A percentile compares a stretch with the other conserved stretches of the same genome.
Evolutionary conservation across 2,888 invertebrate genomes (phyloP).

Genomic region (Andrena fulva): DNA sequence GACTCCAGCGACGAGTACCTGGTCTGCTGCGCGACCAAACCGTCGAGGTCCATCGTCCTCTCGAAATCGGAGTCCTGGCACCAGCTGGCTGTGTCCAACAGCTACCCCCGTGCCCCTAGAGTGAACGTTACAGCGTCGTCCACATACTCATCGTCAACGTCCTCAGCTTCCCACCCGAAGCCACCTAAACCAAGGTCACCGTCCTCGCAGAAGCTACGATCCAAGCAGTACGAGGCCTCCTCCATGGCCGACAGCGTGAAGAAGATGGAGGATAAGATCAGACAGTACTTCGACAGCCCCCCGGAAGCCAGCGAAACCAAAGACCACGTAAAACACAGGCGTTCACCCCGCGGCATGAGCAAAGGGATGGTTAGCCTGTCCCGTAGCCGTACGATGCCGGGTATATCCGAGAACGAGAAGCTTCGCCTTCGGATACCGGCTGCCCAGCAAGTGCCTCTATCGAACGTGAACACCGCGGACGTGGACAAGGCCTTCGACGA

Average conservation of each 20-base stretch:
- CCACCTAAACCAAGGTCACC: slow-evolving; percentile 90
- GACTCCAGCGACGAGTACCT: slow-evolving; percentile 83
- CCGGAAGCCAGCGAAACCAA: slow-evolving; percentile 39
- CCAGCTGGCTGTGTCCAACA: slow-evolving; percentile 86
- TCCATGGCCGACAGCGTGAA: slow-evolving; percentile 77
- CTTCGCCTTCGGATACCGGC: slow-evolving; percentile 53
- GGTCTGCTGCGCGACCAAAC: slow-evolving; percentile 79
- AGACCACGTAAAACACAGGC: slow-evolving; percentile 45
- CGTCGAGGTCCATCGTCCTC: slow-evolving; percentile 80
- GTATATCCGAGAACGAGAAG: slow-evolving; percentile 86
- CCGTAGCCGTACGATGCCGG: slow-evolving; percentile 92
- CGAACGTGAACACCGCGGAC: slow-evolving; percentile 89
- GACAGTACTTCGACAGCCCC: slow-evolving; percentile 81
- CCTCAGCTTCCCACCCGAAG: slow-evolving; percentile 75
- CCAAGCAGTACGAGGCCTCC: slow-evolving; percentile 92
- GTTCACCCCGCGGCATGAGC: slow-evolving; percentile 47
- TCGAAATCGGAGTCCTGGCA: slow-evolving; percentile 94
- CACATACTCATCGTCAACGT: too few species aligned
- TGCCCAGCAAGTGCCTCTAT: slow-evolving; percentile 45
- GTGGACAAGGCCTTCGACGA: slow-evolving; percentile 96
- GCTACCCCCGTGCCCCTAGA: slow-evolving; percentile 81
- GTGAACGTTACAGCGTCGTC: slow-evolving; percentile 3
- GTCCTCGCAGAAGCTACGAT: slow-evolving; percentile 88
- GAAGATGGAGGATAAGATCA: slow-evolving; percentile 82
- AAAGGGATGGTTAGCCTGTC: slow-evolving; percentile 86